Evolutionary conservation across 2,113 vertebrate genomes (phyloP).

Genomic region (Sinosuthora webbiana): DNA sequence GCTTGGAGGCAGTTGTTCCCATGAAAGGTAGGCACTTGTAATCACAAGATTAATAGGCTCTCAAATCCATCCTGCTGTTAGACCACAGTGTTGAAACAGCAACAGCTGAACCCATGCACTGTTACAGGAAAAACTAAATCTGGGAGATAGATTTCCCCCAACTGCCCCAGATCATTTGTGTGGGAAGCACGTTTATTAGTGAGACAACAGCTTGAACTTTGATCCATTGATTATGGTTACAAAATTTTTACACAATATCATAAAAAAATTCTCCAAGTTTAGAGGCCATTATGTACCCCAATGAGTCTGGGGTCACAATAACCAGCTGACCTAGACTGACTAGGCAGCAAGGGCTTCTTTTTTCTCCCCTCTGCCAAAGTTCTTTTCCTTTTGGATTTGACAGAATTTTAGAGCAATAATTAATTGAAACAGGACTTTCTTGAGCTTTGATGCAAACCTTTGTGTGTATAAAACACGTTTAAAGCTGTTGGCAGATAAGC

Average conservation of each 20-base stretch:
- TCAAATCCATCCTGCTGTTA: not conserved
- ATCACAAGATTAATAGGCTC: not conserved
- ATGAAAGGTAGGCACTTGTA: not conserved
- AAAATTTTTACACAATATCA: not conserved
- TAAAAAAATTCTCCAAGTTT: not conserved
- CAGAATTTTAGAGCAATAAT: not conserved
- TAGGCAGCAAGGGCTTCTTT: fast-evolving
- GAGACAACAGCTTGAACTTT: not conserved
- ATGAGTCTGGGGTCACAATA: not conserved
- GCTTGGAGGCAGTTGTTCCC: not conserved
- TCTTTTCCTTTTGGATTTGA: not conserved
- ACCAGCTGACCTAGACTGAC: not conserved
- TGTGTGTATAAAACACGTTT: not conserved
- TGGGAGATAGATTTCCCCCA: not conserved
- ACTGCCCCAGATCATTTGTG: not conserved
- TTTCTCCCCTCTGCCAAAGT: not conserved
- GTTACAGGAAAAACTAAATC: not conserved
- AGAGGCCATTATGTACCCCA: not conserved
- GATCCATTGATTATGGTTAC: not conserved
- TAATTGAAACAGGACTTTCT: not conserved
- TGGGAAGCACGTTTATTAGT: not conserved
- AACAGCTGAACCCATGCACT: not conserved
- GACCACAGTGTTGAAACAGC: fast-evolving
- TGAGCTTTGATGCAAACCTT: not conserved
- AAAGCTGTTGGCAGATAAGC: not conserved